phyloP scores from a whole-genome alignment of 2,888 invertebrate species.

The Phortica magna region DNA sequence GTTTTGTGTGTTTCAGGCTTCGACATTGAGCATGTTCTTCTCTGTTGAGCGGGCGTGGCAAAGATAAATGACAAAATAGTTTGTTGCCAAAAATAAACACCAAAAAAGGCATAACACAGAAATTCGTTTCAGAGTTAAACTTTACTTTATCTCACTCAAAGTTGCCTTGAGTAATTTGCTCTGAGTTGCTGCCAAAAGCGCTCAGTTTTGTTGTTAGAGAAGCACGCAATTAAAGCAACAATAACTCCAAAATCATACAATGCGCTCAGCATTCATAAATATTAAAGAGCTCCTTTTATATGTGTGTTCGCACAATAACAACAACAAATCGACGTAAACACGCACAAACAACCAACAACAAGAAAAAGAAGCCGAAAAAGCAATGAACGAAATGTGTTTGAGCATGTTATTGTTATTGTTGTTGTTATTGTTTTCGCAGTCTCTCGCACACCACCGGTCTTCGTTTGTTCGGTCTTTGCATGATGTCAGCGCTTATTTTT shows the following conservation, averaged over 20 bases:
- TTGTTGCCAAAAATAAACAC: too few relatives aligned
- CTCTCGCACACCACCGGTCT: neutral
- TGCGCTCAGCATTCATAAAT: neutral
- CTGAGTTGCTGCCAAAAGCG: neutral
- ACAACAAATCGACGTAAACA: neutral
- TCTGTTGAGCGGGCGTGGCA: too few relatives aligned
- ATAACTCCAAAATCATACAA: neutral
- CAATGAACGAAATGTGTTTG: slow-evolving; percentile 1
- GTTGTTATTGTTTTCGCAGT: slow-evolving; percentile 22
- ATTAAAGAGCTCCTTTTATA: slow-evolving; percentile 18
- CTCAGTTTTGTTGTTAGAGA: neutral
- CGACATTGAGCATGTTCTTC: too few relatives aligned
- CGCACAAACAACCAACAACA: neutral
- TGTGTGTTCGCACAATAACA: slow-evolving; percentile 1
- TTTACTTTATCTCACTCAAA: neutral
- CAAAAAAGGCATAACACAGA: too few relatives aligned
- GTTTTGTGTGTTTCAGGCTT: too few relatives aligned
- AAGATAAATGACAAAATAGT: too few relatives aligned
- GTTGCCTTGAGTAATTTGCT: neutral
- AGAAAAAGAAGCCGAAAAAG: neutral
- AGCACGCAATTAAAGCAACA: neutral
- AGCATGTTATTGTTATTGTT: neutral
- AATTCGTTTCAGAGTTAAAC: too few relatives aligned
- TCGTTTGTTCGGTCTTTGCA: slow-evolving; percentile 38
- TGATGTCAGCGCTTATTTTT: slow-evolving; percentile 70